phyloP scores from a whole-genome alignment of 2,113 vertebrate species.

The Erinaceus europaeus region DNA sequence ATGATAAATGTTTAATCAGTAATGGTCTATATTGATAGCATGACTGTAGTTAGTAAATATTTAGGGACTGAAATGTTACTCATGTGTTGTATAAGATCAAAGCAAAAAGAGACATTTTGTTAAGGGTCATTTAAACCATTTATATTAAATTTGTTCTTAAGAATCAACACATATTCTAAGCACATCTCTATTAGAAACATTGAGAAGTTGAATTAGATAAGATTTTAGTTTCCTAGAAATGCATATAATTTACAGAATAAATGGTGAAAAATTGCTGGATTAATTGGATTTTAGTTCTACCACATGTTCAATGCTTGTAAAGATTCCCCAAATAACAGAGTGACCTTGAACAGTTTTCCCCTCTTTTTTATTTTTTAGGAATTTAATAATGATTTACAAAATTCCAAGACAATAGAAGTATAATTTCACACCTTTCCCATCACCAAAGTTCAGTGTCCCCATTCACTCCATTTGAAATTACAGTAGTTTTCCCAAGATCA shows the following conservation, averaged over 20 bases:
- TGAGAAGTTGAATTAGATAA: conserved; percentile 56
- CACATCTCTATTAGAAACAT: conserved; percentile 19
- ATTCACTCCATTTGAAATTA: too few species aligned
- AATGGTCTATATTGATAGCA: background rate
- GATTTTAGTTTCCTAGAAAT: conserved; percentile 29
- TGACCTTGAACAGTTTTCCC: background rate
- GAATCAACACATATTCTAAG: background rate
- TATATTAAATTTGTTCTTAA: background rate
- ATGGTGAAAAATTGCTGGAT: conserved; percentile 32
- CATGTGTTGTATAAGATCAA: background rate
- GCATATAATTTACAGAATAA: conserved; percentile 39
- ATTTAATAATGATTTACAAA: too few species aligned
- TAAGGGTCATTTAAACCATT: background rate
- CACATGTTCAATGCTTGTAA: background rate
- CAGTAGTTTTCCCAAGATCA: too few species aligned
- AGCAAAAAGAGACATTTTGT: background rate
- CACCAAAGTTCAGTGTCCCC: too few species aligned
- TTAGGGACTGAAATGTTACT: background rate
- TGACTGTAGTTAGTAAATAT: background rate
- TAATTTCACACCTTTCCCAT: too few species aligned
- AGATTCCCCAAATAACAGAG: background rate
- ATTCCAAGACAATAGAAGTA: too few species aligned
- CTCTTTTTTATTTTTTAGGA: too few species aligned
- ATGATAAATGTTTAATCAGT: background rate
- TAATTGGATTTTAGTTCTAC: conserved; percentile 26